Evolutionary conservation across 2,113 vertebrate species (phyloP).

Genomic region (Gasterosteus aculeatus): DNA sequence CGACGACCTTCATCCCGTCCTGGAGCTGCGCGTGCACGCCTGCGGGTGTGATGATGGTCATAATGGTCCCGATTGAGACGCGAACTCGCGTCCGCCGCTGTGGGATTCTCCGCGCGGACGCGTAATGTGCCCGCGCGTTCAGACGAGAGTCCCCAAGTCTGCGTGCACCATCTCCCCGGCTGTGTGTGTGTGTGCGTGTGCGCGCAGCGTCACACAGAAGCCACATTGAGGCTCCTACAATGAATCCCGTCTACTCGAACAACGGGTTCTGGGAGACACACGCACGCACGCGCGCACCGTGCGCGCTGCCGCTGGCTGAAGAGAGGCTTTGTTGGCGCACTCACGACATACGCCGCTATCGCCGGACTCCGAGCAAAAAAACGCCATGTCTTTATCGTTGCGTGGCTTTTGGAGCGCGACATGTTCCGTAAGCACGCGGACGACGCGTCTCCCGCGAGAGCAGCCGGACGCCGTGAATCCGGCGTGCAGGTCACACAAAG

Average conservation of each 20-base stretch:
- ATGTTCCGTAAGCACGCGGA: rapidly evolving
- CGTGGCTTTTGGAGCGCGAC: not conserved
- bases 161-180: constrained; percentile 39
- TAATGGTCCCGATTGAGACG: not conserved
- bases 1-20: constrained; percentile 2
- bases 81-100: constrained; percentile 25
- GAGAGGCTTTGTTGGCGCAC: constrained; percentile 64
- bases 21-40: constrained; percentile 2
- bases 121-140: constrained; percentile 9
- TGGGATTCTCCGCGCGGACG: not conserved
- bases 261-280: constrained; percentile 28
- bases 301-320: constrained; percentile 49
- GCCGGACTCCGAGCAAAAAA: constrained; percentile 33
- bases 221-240: constrained; percentile 67
- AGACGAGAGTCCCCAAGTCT: constrained; percentile 32
- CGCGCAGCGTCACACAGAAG: constrained; percentile 52
- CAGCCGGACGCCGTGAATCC: not conserved
- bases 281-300: constrained; percentile 29
- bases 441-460: rapidly evolving
- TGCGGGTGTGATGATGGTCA: not conserved
- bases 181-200: not conserved
- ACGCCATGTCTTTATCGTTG: not conserved
- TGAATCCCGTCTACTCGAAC: constrained; percentile 57
- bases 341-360: constrained; percentile 25
- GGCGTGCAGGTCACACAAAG: not conserved